phyloP scores from a whole-genome alignment of 2,888 invertebrate genomes.

The Aphrophora alni region DNA sequence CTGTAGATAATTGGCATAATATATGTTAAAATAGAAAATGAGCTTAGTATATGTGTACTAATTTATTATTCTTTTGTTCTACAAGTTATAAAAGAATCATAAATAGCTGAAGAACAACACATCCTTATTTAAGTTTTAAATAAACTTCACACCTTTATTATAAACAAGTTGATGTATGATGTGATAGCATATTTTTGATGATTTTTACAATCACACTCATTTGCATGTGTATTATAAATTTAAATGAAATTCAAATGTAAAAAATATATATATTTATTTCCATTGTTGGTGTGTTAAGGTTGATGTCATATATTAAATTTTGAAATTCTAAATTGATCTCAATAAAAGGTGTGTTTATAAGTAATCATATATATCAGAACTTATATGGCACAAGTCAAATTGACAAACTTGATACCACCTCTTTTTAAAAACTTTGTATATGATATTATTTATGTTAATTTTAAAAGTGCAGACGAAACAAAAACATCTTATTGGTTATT shows the following conservation, averaged over 20 bases:
- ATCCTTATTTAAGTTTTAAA: constrained; percentile 8
- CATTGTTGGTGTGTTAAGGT: neutral
- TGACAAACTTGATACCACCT: no score
- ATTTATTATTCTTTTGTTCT: neutral
- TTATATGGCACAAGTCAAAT: no score
- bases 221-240: neutral
- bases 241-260: neutral
- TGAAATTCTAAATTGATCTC: no score
- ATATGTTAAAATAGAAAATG: neutral
- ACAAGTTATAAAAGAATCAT: neutral
- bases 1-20: neutral
- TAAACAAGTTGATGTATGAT: constrained; percentile 27
- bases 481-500: no score
- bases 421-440: no score
- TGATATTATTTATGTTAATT: no score
- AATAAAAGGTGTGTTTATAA: no score
- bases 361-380: no score
- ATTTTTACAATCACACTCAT: constrained; percentile 30
- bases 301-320: neutral
- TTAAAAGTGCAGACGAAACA: no score
- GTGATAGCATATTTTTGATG: constrained; percentile 37
- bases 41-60: neutral
- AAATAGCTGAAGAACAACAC: neutral
- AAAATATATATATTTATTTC: neutral
- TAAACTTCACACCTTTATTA: constrained; percentile 20